Conservation (phyloP, 2,113 vertebrate species). For the Laticauda laticaudata region DNA sequence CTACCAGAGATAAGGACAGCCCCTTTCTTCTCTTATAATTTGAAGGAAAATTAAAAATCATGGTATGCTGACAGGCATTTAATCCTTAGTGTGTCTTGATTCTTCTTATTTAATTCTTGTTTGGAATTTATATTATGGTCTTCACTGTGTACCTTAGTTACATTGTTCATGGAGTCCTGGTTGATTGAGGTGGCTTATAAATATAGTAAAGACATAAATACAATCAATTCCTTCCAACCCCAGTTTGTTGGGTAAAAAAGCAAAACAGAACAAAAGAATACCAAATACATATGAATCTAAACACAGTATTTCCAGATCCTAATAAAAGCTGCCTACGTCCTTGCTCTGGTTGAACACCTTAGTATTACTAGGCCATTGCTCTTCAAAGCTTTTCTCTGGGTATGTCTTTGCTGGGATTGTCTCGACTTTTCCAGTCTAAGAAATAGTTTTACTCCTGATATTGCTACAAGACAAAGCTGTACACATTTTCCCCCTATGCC, state of each 20-base stretch:
- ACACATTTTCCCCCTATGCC: conserved; percentile 76
- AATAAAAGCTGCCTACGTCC: not conserved
- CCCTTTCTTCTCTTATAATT: not conserved
- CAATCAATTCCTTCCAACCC: not conserved
- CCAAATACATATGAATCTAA: not conserved
- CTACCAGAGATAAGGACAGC: not conserved
- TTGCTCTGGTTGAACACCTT: conserved; percentile 39
- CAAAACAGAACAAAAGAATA: not conserved
- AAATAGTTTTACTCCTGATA: conserved; percentile 67
- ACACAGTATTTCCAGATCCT: not conserved
- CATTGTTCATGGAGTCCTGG: not conserved
- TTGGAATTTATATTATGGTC: not conserved
- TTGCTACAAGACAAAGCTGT: conserved; percentile 75
- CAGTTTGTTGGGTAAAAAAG: not conserved
- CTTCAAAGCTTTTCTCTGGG: conserved; percentile 52
- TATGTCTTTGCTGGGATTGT: conserved; percentile 62
- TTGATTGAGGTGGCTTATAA: not conserved
- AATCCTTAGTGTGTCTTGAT: not conserved
- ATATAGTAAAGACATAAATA: not conserved
- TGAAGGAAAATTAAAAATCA: not conserved
- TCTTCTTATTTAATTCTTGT: not conserved
- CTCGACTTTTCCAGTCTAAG: conserved; percentile 67
- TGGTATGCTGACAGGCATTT: not conserved
- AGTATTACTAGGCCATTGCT: not conserved
- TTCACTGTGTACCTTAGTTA: not conserved